Conservation (phyloP, 2,113 vertebrate species). For the Ranitomeya variabilis region DNA sequence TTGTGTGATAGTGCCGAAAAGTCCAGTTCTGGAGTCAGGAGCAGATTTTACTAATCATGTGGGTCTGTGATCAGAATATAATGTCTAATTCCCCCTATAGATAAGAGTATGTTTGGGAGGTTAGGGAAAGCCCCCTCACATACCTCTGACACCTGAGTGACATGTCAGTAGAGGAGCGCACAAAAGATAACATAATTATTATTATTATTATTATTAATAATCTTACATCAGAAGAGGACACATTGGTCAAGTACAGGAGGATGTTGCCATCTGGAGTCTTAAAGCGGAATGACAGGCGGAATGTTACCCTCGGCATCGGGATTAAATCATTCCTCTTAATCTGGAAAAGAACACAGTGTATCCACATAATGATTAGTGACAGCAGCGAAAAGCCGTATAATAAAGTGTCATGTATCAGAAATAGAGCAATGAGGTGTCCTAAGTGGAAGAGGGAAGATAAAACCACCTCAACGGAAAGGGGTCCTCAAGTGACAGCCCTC, state of each 20-base stretch:
- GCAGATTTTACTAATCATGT: too few species aligned
- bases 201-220: neutral
- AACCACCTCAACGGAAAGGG: too few species aligned
- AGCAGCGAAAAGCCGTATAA: neutral
- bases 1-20: too few species aligned
- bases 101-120: too few species aligned
- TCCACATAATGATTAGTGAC: neutral
- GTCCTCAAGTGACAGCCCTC: too few species aligned
- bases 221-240: slow-evolving; percentile 77
- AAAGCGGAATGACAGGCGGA: slow-evolving; percentile 81
- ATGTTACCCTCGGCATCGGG: slow-evolving; percentile 75
- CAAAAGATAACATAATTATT: neutral
- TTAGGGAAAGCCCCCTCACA: too few species aligned
- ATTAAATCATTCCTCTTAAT: slow-evolving; percentile 76
- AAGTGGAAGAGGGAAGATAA: too few species aligned
- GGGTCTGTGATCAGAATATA: too few species aligned
- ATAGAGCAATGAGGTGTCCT: neutral
- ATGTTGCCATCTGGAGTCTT: slow-evolving; percentile 73
- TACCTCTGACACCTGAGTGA: too few species aligned
- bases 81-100: too few species aligned
- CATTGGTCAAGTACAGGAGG: slow-evolving; percentile 81
- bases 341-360: slow-evolving; percentile 65
- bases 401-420: neutral
- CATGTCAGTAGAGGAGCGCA: neutral
- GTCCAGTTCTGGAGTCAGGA: too few species aligned